phyloP scores from a whole-genome alignment of 2,113 vertebrate genomes.

The Hyaena hyaena region DNA sequence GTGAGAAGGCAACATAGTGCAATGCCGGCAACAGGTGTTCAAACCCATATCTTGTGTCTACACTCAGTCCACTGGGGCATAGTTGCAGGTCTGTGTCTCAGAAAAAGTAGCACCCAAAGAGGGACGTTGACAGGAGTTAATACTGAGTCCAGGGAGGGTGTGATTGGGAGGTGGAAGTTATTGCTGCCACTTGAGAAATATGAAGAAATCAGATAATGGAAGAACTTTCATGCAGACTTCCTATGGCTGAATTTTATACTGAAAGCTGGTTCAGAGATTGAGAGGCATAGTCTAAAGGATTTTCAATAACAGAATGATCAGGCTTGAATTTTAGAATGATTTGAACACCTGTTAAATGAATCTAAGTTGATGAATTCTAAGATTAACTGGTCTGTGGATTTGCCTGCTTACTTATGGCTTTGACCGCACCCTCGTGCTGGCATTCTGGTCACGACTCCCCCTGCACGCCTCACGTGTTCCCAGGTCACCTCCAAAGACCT shows the following conservation, averaged over 20 bases:
- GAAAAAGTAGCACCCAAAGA: background rate
- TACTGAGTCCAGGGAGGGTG: background rate
- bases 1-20: background rate
- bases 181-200: background rate
- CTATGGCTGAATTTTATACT: background rate
- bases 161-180: too few relatives aligned
- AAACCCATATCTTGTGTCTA: background rate
- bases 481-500: background rate
- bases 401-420: too few relatives aligned
- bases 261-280: background rate
- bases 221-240: background rate
- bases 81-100: background rate
- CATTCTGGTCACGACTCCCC: background rate
- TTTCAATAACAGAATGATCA: background rate
- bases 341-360: background rate
- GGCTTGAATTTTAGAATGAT: background rate
- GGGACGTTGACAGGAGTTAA: background rate
- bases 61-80: background rate
- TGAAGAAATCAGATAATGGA: background rate
- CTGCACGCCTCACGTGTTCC: background rate
- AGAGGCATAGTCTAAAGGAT: background rate
- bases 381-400: background rate
- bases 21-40: background rate
- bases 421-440: background rate
- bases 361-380: background rate